Conservation (phyloP, 2,113 vertebrate species). For the Mustela lutreola region DNA sequence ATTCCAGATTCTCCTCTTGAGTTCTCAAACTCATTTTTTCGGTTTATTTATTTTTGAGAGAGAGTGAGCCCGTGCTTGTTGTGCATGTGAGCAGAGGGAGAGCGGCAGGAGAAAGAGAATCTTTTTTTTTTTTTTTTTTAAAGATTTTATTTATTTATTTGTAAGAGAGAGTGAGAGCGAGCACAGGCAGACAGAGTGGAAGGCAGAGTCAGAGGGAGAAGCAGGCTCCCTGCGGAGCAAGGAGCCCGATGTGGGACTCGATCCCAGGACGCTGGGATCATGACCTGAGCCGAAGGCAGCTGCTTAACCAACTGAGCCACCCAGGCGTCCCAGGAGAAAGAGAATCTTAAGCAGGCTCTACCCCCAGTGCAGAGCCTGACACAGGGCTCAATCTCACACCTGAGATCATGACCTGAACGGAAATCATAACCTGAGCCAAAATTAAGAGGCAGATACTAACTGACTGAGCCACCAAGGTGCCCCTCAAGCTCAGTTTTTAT, state of each 20-base stretch:
- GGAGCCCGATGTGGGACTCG: too few species aligned
- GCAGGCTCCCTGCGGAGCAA: too few species aligned
- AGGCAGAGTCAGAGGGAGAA: too few species aligned
- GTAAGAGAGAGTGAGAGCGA: too few species aligned
- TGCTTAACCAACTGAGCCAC: too few species aligned
- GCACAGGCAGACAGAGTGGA: too few species aligned
- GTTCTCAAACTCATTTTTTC: neutral
- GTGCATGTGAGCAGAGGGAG: neutral
- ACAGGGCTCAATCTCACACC: neutral
- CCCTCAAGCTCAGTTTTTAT: neutral
- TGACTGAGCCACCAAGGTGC: neutral
- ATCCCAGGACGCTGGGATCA: too few species aligned
- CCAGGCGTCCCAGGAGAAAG: too few species aligned
- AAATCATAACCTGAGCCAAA: neutral
- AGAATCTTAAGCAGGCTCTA: neutral
- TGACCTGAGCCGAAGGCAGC: too few species aligned
- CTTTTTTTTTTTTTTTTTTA: too few species aligned
- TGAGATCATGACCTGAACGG: neutral
- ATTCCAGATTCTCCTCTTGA: neutral
- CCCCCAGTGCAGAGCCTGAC: neutral
- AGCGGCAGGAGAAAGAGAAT: neutral
- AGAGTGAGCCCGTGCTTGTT: neutral
- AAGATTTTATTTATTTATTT: too few species aligned
- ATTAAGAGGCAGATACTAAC: neutral
- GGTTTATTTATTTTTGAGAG: neutral